Conservation (phyloP, 2,797 vertebrate species). For the Amblyopsis hoosieri region DNA sequence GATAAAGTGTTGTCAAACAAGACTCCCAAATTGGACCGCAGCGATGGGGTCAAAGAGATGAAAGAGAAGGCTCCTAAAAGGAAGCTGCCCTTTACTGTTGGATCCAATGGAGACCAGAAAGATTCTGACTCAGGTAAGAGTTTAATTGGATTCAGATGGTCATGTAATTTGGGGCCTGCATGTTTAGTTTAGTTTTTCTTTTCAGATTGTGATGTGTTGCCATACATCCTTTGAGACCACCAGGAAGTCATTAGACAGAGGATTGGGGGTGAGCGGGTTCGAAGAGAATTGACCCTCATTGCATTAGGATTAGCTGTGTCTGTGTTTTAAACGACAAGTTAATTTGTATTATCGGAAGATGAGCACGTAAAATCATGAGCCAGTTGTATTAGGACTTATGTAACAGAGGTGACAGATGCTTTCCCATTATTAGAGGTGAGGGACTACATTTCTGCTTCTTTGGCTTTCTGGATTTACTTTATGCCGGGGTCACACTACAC, state of each 20-base stretch:
- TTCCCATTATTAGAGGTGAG: too few relatives aligned
- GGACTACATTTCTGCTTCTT: constrained; percentile 48
- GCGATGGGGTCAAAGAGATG: constrained; percentile 97
- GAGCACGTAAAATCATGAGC: constrained; percentile 38
- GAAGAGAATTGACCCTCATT: constrained; percentile 18
- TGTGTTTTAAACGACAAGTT: constrained; percentile 20
- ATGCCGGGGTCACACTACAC: too few relatives aligned
- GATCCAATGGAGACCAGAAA: constrained; percentile 99
- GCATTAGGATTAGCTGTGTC: constrained; percentile 20
- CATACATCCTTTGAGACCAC: constrained; percentile 38
- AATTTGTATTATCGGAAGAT: constrained; percentile 16
- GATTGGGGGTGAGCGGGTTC: constrained; percentile 31
- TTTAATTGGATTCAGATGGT: not conserved
- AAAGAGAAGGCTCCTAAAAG: constrained; percentile 96
- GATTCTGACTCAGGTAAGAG: constrained; percentile 97
- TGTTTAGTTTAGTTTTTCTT: not conserved
- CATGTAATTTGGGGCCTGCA: too few relatives aligned
- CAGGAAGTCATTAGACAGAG: constrained; percentile 48
- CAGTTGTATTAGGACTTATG: constrained; percentile 45
- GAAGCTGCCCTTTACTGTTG: constrained; percentile 96
- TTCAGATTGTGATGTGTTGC: constrained; percentile 18
- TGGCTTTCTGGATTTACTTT: constrained; percentile 61
- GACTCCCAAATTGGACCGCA: constrained; percentile 97
- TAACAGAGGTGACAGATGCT: constrained; percentile 35
- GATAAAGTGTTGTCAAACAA: constrained; percentile 99